These are phyloP conservation scores for Agapostemon virescens DNA, from an alignment of 2,888 invertebrate species.

Conservation along the genomic window DNA sequence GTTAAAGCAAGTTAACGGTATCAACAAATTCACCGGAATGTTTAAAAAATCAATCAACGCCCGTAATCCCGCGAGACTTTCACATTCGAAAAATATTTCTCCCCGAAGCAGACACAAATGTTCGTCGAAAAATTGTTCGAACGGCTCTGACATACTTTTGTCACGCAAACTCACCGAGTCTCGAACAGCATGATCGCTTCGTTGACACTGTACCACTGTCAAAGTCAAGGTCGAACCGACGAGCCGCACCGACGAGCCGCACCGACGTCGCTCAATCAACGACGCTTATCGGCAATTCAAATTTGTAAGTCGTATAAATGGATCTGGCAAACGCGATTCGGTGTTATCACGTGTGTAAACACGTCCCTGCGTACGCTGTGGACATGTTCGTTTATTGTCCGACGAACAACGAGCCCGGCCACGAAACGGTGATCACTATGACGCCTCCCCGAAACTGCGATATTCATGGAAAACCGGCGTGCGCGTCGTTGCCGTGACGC, in stretches of 20 bases:
- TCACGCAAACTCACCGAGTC: background rate
- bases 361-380: background rate
- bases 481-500: background rate
- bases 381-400: background rate
- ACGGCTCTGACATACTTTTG: background rate
- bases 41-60: background rate
- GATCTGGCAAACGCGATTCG: background rate
- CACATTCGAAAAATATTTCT: background rate
- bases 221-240: background rate
- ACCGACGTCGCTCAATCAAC: background rate
- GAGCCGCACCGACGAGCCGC: background rate
- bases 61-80: background rate
- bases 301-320: background rate
- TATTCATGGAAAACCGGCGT: constrained; percentile 5
- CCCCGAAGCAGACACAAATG: background rate
- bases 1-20: too few relatives aligned
- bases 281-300: background rate
- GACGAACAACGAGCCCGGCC: background rate
- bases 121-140: background rate
- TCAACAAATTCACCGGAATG: background rate
- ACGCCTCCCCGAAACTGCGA: background rate
- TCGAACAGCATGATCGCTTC: background rate
- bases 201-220: background rate
- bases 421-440: background rate
- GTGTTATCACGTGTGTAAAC: background rate